Evolutionary conservation across 2,888 invertebrate genomes (phyloP).

Genomic region (Xylocampa areola): DNA sequence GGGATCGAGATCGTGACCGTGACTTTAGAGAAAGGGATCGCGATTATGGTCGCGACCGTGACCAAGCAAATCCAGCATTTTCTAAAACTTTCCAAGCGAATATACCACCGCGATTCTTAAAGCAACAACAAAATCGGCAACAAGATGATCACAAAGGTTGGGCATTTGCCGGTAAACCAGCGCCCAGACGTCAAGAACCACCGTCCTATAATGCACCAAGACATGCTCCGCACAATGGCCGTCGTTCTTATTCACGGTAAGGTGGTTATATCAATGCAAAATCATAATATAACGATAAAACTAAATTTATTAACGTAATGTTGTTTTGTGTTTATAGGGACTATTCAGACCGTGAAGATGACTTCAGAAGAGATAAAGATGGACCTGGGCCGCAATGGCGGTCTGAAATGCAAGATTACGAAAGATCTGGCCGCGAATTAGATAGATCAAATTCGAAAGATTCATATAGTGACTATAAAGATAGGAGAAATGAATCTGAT

Average conservation of each 20-base stretch:
- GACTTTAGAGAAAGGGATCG: constrained; percentile 76
- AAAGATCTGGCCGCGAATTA: constrained; percentile 80
- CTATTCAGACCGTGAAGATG: constrained; percentile 86
- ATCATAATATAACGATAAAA: not conserved
- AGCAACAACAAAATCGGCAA: constrained; percentile 91
- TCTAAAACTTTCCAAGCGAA: constrained; percentile 94
- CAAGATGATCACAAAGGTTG: constrained; percentile 85
- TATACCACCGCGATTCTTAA: constrained; percentile 95
- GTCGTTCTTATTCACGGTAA: constrained; percentile 85
- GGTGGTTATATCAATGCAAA: constrained; percentile 18
- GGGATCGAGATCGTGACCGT: constrained; percentile 73
- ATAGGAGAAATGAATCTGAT: constrained; percentile 85
- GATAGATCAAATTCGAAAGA: constrained; percentile 87
- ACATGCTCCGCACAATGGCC: constrained; percentile 80
- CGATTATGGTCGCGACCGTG: constrained; percentile 81
- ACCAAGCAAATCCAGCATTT: constrained; percentile 91
- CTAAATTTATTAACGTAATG: not conserved
- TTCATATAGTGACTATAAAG: constrained; percentile 86
- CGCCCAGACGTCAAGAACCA: constrained; percentile 80
- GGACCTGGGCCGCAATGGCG: constrained; percentile 84
- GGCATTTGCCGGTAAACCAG: constrained; percentile 81
- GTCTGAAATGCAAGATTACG: constrained; percentile 87
- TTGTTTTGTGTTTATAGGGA: constrained; percentile 74
- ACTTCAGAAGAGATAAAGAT: constrained; percentile 84
- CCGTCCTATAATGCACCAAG: constrained; percentile 82